Evolutionary conservation across 2,113 vertebrate species (phyloP), one percentile per base, ranked within the genome.

Genomic region (Crotophaga sulcirostris): DNA sequence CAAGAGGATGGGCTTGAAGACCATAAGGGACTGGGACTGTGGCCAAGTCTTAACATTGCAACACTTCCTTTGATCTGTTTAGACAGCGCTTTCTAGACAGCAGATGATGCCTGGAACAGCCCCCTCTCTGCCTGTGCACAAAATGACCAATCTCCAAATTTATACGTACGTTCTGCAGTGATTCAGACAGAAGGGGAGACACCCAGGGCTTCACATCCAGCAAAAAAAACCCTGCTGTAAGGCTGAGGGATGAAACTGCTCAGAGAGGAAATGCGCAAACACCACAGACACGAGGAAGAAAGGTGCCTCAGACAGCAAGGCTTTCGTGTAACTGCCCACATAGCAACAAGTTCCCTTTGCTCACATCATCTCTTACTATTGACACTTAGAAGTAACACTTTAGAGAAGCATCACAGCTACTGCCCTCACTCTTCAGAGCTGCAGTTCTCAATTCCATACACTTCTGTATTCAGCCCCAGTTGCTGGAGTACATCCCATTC

Each of bases 61-160:
- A 24, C 49, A 76, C 60, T 80, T 33, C 87, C 87, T 96, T 96
- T 96, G 92, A 96, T 96, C 52, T 77, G 64, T 38, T 83, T 34
- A 84, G 92, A 93, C 85, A 93, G 82, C 7, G 49, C 76, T 93
- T 86, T 95, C 83, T 45, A 96, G 94, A 72, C 56, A 64, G 94
- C 82, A 97, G 87, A 94, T 42, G 84, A 93, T 70, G 68, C 93
- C 54, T 96, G 94, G 85, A 97, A 80, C 85, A 80, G 68, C 79
- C 31, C 29, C 24, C 28, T 56, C 90, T 44, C 20, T 47, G 54
- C 84, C 67, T 76, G 2, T 47, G 70, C 70, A 87, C 74, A 63
- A 62, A 91, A 74, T 76, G 36, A 93, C 92, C 8, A 40, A n/a
- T 33, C 81, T 70, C 79, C 36, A 16, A 84, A 80, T 76, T 79